These are phyloP conservation scores for Tokudaia muenninki DNA, from an alignment of 2,797 vertebrate genomes.

Conservation along the genomic window DNA sequence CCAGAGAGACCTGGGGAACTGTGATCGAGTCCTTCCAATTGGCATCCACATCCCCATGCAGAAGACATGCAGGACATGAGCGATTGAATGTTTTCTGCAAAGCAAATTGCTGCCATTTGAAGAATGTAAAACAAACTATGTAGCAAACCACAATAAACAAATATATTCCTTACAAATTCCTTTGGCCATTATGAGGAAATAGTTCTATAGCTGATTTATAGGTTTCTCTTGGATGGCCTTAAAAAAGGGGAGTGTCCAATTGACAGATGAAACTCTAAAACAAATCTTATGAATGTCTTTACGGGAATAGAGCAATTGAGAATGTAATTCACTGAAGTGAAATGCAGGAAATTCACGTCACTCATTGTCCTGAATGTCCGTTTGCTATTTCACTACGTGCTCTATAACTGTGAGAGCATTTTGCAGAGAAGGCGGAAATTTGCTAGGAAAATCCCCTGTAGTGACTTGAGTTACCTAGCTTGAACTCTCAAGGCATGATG, in stretches of 20 bases:
- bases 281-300: conserved; percentile 57
- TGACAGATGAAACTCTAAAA: conserved; percentile 60
- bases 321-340: conserved; percentile 33
- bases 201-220: conserved; percentile 35
- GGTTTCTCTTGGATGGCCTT: conserved; percentile 64
- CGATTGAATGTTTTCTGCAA: not conserved
- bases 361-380: not conserved
- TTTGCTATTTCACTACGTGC: conserved; percentile 44
- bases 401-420: conserved; percentile 47
- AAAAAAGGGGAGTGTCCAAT: conserved; percentile 66
- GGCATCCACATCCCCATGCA: rapidly evolving
- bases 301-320: conserved; percentile 28
- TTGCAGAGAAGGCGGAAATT: conserved; percentile 45
- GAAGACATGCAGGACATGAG: not conserved
- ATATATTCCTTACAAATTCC: conserved; percentile 70
- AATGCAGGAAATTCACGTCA: conserved; percentile 60
- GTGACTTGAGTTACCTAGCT: conserved; percentile 54
- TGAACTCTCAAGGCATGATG: not conserved
- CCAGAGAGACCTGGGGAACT: not conserved
- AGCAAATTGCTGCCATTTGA: conserved; percentile 43
- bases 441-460: conserved; percentile 7
- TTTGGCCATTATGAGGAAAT: conserved; percentile 38
- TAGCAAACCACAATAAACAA: conserved; percentile 70
- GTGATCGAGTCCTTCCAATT: rapidly evolving
- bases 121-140: conserved; percentile 66